A percentile compares a stretch with the other conserved stretches of the same genome.
Evolutionary conservation across 2,797 vertebrate genomes (phyloP).

Genomic region (Cossypha polioptera): DNA sequence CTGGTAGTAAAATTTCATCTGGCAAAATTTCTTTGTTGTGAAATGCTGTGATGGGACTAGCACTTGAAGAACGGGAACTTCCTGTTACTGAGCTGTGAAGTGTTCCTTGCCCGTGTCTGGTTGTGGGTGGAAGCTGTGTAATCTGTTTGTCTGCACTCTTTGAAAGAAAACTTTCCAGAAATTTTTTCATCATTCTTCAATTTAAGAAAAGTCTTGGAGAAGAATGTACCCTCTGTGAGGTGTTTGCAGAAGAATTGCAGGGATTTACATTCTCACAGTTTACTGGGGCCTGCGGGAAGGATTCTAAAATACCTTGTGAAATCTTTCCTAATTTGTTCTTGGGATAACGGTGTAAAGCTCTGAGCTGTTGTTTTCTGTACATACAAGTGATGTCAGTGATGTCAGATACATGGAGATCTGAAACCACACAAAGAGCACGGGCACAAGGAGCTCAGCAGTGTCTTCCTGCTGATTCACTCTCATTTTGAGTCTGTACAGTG

Average conservation of each 20-base stretch:
- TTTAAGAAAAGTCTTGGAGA: background rate
- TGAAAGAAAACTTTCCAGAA: background rate
- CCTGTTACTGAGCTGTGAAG: background rate
- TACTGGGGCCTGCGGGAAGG: background rate
- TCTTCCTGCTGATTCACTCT: background rate
- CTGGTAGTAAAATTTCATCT: background rate
- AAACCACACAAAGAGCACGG: background rate
- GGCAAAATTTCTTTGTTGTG: background rate
- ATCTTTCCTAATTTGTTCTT: background rate
- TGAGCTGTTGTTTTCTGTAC: background rate
- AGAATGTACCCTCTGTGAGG: background rate
- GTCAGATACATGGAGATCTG: background rate
- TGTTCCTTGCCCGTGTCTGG: background rate
- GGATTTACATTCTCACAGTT: background rate
- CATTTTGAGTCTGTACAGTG: background rate
- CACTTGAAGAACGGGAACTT: conserved; percentile 15
- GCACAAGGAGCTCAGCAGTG: background rate
- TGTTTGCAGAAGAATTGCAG: background rate
- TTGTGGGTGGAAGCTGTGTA: background rate
- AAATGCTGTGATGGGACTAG: background rate
- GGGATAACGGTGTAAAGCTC: fast-evolving
- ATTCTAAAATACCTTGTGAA: background rate
- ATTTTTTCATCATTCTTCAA: background rate
- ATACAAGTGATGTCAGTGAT: background rate
- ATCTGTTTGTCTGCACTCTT: background rate